Base-by-base conservation (phyloP, 2,797 vertebrate species). In the Cossypha dichroa region DNA sequence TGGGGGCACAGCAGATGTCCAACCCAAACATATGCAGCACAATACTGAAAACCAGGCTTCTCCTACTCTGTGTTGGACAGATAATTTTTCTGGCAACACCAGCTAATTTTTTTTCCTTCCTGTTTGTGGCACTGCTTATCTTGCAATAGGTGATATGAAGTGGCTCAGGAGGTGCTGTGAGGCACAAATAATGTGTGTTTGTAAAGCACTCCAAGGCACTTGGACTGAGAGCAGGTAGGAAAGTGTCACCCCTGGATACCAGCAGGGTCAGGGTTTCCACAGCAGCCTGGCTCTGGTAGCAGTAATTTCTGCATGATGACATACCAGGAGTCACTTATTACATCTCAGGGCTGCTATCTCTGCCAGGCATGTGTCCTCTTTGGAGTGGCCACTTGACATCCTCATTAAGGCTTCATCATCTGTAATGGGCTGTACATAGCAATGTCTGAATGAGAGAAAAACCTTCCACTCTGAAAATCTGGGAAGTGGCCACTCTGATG, bases 111-210 rank as follows among this genome's bases (percentile, higher is more conserved):
- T 49, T 56, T 49, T n/a, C 15, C 19, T 51, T 52, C 10, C 34
- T 46, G 6, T 45, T 56, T 60, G 17, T 85, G 40, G 34, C 40
- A 28, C n/a, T 82, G 26, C 56, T 88, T 83, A 41, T 38, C 36
- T 73, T 45, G 45, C 16, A 67, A 13, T 9, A 66, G 28, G 34
- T 48, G 63, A 52, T 48, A 33, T 3, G 23, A 59, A 5, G 11
- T 15, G 14, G 28, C 45, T 85, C n/a, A 43, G 64, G 63, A 87
- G 60, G 31, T 64, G 60, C 77, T 68, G 45, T 49, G 87, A 96
- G 41, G 68, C 75, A 63, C 25, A 52, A 96, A 18, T 68, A 38
- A 88, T 79, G 31, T 79, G 43, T 96, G 52, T 95, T 96, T 96
- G 64, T 48, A 85, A 70, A 94, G 79, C 87, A 90, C 81, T 94